These are phyloP conservation scores for Kradibia gibbosae DNA, from an alignment of 1,140 invertebrate genomes.

Conservation along the genomic window DNA sequence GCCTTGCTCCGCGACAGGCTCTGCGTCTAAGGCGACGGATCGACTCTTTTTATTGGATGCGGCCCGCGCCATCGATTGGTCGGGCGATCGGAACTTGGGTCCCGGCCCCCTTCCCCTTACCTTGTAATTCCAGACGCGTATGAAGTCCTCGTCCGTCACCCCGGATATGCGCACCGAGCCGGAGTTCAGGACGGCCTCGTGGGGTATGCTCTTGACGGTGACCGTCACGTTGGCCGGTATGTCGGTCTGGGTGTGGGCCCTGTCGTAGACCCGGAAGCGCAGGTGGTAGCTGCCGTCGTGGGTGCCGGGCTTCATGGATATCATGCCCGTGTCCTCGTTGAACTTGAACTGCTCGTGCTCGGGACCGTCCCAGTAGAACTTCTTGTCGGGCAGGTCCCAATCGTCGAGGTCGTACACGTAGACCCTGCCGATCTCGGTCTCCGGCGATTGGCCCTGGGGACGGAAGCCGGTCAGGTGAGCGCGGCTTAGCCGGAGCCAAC, in stretches of 20 bases:
- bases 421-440: constrained; percentile 94
- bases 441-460: constrained; percentile 90
- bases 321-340: constrained; percentile 94
- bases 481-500: too few species aligned
- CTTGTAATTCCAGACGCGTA: constrained; percentile 93
- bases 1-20: constrained; percentile 88
- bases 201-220: constrained; percentile 92
- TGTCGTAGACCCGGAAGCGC: constrained; percentile 93
- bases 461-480: too few species aligned
- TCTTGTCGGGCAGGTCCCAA: constrained; percentile 97
- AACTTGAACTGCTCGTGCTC: constrained; percentile 89
- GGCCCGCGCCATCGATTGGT: too few species aligned
- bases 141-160: constrained; percentile 97
- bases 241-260: constrained; percentile 93
- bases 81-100: too few species aligned
- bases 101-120: too few species aligned
- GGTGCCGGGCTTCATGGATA: constrained; percentile 94
- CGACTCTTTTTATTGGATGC: too few species aligned
- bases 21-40: constrained; percentile 77
- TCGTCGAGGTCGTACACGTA: constrained; percentile 98
- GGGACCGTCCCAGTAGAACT: constrained; percentile 92
- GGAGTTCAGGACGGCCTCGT: constrained; percentile 95
- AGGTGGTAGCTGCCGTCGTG: constrained; percentile 89
- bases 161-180: constrained; percentile 94
- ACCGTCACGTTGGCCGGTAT: constrained; percentile 94